phyloP scores from a whole-genome alignment of 2,797 vertebrate species.

The Sciaenops ocellatus region DNA sequence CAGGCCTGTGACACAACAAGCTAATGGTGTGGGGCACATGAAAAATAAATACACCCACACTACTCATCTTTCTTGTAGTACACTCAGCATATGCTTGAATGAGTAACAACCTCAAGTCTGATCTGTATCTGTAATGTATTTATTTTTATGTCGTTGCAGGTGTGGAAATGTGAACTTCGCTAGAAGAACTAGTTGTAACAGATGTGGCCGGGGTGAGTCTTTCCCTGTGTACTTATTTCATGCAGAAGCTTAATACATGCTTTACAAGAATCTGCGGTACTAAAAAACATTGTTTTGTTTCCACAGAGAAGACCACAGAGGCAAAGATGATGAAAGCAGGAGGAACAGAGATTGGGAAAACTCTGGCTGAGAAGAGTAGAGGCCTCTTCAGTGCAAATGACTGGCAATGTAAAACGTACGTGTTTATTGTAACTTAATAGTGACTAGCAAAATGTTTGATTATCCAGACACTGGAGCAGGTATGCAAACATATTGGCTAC shows the following conservation, averaged over 20 bases:
- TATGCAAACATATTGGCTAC: too few species aligned
- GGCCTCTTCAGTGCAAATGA: conserved; percentile 99
- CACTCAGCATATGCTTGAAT: neutral
- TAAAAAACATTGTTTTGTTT: neutral
- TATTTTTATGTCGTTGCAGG: conserved; percentile 75
- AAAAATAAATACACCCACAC: neutral
- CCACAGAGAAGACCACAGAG: conserved; percentile 95
- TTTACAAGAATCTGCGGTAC: neutral
- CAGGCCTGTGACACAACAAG: conserved; percentile 13
- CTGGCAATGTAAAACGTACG: conserved; percentile 99
- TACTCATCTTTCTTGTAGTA: accelerated
- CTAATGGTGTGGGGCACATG: conserved; percentile 22
- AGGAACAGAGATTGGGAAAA: conserved; percentile 98
- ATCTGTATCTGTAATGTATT: accelerated
- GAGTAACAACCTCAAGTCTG: neutral
- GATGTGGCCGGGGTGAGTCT: conserved; percentile 92
- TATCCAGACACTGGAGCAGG: neutral
- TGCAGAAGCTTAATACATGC: neutral
- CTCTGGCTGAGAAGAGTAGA: conserved; percentile 96
- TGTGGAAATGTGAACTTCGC: conserved; percentile 99
- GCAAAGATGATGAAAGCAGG: conserved; percentile 99
- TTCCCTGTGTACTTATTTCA: neutral
- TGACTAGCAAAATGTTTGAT: neutral
- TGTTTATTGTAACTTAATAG: neutral
- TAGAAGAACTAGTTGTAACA: conserved; percentile 96